Conservation (phyloP, 2,797 vertebrate species). For the Scyliorhinus canicula region DNA sequence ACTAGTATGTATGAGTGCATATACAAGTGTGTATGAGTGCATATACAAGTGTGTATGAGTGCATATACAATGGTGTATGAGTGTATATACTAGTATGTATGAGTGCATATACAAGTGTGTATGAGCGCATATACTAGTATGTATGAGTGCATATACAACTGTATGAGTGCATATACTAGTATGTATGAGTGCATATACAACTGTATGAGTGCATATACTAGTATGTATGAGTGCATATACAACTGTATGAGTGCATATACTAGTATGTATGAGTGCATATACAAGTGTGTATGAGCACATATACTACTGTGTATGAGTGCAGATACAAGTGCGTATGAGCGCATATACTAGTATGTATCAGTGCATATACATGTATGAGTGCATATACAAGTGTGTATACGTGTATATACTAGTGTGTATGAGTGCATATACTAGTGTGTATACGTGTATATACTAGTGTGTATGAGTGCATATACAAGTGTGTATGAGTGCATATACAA, state of each 20-base stretch:
- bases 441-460: no score
- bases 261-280: background rate
- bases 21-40: background rate
- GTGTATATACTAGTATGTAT: no score
- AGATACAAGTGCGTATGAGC: no score
- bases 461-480: background rate
- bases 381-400: background rate
- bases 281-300: background rate
- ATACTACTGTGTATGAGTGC: background rate
- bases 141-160: background rate
- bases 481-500: background rate
- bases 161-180: no score
- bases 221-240: background rate
- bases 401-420: no score
- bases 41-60: background rate
- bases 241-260: background rate
- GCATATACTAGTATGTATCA: no score
- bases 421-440: no score
- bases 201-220: no score
- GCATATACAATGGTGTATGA: no score
- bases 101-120: background rate
- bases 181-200: no score
- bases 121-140: background rate
- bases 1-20: background rate
- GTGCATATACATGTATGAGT: no score